Percentiles rank a stretch among this genome's conserved stretches.
Evolutionary conservation across 2,113 vertebrate genomes (phyloP).

Genomic region (Narcine bancroftii): DNA sequence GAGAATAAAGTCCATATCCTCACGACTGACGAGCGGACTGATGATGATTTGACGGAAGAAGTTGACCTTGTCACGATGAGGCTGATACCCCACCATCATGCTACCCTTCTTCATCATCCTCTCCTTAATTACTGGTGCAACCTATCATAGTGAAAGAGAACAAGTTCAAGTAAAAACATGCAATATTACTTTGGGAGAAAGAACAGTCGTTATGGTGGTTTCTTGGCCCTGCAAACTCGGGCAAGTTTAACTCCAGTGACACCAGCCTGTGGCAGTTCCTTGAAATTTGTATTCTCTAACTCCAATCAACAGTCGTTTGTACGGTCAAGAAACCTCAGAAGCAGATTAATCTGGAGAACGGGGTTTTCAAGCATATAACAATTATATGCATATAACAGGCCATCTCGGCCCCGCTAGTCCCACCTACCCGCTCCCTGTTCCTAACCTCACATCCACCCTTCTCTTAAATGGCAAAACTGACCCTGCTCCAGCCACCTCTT

Average conservation of each 20-base stretch:
- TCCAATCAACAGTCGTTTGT: background rate
- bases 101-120: constrained; percentile 74
- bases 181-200: background rate
- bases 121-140: constrained; percentile 73
- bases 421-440: too few relatives aligned
- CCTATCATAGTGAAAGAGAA: constrained; percentile 47
- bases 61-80: constrained; percentile 64
- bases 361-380: background rate
- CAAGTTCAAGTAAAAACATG: background rate
- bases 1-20: constrained; percentile 73
- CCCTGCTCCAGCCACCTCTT: too few relatives aligned
- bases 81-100: constrained; percentile 74
- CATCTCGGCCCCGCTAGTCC: too few relatives aligned
- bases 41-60: constrained; percentile 77
- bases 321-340: background rate
- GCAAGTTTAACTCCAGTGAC: background rate
- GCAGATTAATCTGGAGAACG: background rate
- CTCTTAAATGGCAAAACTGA: too few relatives aligned
- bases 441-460: too few relatives aligned
- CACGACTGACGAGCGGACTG: constrained; percentile 63
- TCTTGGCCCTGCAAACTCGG: background rate
- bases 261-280: background rate
- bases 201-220: background rate
- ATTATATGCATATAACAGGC: too few relatives aligned
- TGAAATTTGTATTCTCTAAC: background rate